A percentile compares a stretch with the other conserved stretches of the same genome.
Conservation (phyloP, 2,888 invertebrate species). For the Apodemia duryi region DNA sequence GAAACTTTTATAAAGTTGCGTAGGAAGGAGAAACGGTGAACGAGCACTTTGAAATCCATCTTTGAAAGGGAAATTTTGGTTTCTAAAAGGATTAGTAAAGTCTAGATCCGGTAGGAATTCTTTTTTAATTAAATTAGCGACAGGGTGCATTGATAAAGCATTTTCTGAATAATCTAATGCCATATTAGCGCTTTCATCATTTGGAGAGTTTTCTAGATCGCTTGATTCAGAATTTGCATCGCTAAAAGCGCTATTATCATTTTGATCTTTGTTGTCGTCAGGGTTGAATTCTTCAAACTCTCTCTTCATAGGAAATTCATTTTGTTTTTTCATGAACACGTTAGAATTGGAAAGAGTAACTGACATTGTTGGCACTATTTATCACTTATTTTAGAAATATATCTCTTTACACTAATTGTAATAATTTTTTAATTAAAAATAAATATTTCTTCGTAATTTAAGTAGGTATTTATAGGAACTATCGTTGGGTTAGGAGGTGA, state of each 20-base stretch:
- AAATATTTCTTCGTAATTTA: slow-evolving; percentile 70
- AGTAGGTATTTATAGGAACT: slow-evolving; percentile 79
- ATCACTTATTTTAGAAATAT: slow-evolving; percentile 46
- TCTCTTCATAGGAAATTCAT: slow-evolving; percentile 68
- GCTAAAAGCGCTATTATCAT: slow-evolving; percentile 58
- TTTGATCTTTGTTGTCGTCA: slow-evolving; percentile 56
- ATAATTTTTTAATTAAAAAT: slow-evolving; percentile 63
- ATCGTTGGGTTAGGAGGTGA: slow-evolving; percentile 77
- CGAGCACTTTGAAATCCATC: slow-evolving; percentile 57
- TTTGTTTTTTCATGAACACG: slow-evolving; percentile 61
- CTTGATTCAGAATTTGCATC: slow-evolving; percentile 66
- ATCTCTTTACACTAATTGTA: slow-evolving; percentile 47
- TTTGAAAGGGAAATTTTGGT: slow-evolving; percentile 61
- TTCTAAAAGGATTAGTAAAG: slow-evolving; percentile 65
- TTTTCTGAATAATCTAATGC: slow-evolving; percentile 67
- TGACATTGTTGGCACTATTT: slow-evolving; percentile 48
- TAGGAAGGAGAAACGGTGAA: slow-evolving; percentile 83
- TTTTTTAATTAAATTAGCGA: slow-evolving; percentile 72
- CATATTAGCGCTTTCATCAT: slow-evolving; percentile 47
- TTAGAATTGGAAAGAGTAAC: slow-evolving; percentile 63
- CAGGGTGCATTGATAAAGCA: slow-evolving; percentile 59
- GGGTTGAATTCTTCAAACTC: slow-evolving; percentile 61
- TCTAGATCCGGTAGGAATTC: slow-evolving; percentile 71
- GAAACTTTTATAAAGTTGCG: slow-evolving; percentile 88
- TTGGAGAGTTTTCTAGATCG: slow-evolving; percentile 61